Evolutionary conservation across 2,113 vertebrate genomes (phyloP).

Genomic region (Rutilus rutilus): DNA sequence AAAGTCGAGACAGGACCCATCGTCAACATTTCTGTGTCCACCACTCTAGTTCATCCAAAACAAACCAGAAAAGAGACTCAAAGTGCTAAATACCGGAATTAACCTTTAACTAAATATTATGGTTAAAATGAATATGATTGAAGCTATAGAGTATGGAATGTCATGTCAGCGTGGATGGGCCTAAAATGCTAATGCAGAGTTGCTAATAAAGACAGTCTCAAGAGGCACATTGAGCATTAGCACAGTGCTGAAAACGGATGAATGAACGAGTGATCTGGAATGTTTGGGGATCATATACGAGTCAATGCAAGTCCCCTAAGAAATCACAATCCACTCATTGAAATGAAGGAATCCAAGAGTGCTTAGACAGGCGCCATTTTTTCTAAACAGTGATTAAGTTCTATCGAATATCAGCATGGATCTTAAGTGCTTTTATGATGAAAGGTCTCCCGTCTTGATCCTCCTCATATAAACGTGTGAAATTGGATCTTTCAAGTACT

Average conservation of each 20-base stretch:
- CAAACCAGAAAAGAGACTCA: too few relatives aligned
- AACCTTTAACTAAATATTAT: conserved; percentile 73
- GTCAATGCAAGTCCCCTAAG: conserved; percentile 40
- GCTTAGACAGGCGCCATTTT: conserved; percentile 66
- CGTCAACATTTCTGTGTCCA: too few relatives aligned
- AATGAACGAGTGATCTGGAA: conserved; percentile 61
- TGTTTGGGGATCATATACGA: conserved; percentile 44
- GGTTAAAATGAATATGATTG: conserved; percentile 67
- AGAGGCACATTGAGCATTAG: conserved; percentile 53
- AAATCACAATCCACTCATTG: conserved; percentile 35
- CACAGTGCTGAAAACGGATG: conserved; percentile 64
- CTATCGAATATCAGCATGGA: conserved; percentile 68
- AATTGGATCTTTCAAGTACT: conserved; percentile 63
- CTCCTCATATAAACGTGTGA: conserved; percentile 55
- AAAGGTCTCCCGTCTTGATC: conserved; percentile 57
- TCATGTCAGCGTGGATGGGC: conserved; percentile 62
- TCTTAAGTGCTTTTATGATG: conserved; percentile 66
- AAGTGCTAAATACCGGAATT: too few relatives aligned
- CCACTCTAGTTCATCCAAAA: too few relatives aligned
- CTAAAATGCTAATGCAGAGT: conserved; percentile 66
- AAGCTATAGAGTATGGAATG: conserved; percentile 56
- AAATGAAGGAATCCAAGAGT: conserved; percentile 45
- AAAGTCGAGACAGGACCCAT: too few relatives aligned
- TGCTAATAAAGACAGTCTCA: conserved; percentile 65
- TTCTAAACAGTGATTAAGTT: conserved; percentile 73